A percentile compares a stretch with the other conserved stretches of the same genome.
Conservation (phyloP, 2,888 invertebrate species). For the Ligdia adustata region DNA sequence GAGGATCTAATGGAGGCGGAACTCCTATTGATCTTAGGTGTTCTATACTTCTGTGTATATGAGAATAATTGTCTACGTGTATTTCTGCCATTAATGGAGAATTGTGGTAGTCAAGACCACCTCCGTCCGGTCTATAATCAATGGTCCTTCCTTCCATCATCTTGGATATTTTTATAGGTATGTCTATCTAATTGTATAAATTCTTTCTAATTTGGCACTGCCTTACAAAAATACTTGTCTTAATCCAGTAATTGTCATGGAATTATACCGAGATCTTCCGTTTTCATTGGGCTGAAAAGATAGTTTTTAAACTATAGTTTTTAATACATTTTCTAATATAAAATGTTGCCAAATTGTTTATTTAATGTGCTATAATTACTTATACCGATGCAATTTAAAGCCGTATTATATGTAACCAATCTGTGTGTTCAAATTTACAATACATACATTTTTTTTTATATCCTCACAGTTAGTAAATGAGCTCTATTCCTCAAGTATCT, state of each 20-base stretch:
- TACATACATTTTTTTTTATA: no score
- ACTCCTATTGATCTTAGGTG: constrained; percentile 86
- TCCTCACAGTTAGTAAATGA: no score
- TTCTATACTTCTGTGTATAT: constrained; percentile 87
- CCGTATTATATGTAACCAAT: no score
- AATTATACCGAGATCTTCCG: constrained; percentile 77
- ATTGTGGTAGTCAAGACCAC: constrained; percentile 87
- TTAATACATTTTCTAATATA: constrained; percentile 32
- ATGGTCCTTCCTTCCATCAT: constrained; percentile 84
- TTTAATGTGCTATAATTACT: no score
- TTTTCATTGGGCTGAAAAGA: constrained; percentile 71
- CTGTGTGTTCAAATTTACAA: no score
- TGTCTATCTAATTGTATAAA: constrained; percentile 77
- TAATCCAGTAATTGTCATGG: constrained; percentile 67
- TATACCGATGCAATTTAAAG: no score
- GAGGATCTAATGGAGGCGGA: constrained; percentile 74
- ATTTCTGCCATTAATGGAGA: constrained; percentile 88
- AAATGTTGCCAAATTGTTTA: constrained; percentile 52
- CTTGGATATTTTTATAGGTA: constrained; percentile 52
- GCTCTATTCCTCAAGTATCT: no score
- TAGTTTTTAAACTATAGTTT: constrained; percentile 31
- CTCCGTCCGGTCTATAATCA: constrained; percentile 83
- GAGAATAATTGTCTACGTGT: constrained; percentile 86
- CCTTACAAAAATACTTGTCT: constrained; percentile 76
- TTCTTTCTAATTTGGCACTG: constrained; percentile 76